Evolutionary conservation across 2,797 vertebrate species (phyloP).

Genomic region (Bryconaethiops microstoma): DNA sequence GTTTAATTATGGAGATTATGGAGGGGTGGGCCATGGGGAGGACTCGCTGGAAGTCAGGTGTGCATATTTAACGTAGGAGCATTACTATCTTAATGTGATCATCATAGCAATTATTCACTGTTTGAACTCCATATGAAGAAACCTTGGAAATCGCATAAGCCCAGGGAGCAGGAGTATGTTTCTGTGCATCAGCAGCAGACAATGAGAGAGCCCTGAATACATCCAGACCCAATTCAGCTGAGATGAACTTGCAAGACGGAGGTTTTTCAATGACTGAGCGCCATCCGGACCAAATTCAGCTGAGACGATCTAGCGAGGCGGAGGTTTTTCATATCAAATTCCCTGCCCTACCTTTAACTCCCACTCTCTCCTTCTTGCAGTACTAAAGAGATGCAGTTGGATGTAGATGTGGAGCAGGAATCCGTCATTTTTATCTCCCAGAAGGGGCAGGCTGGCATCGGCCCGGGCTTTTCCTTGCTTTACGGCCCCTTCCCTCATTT

Average conservation of each 20-base stretch:
- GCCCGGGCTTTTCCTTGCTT: conserved; percentile 71
- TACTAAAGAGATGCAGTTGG: conserved; percentile 77
- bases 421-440: conserved; percentile 82
- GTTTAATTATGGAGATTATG: conserved; percentile 77
- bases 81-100: conserved; percentile 71
- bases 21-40: conserved; percentile 73
- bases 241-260: conserved; percentile 66
- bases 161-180: conserved; percentile 68
- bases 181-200: conserved; percentile 57
- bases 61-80: conserved; percentile 73
- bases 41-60: conserved; percentile 80
- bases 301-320: conserved; percentile 68
- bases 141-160: conserved; percentile 72
- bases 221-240: conserved; percentile 65
- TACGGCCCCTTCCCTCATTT: conserved; percentile 72
- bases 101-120: conserved; percentile 82
- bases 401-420: conserved; percentile 77
- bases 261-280: conserved; percentile 43
- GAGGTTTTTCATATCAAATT: conserved; percentile 64
- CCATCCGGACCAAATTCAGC: conserved; percentile 65
- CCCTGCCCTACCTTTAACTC: conserved; percentile 64
- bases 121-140: conserved; percentile 73
- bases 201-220: conserved; percentile 43
- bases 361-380: conserved; percentile 68
- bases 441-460: conserved; percentile 71